A percentile compares a stretch with the other conserved stretches of the same genome.
These are phyloP conservation scores for Podilymbus podiceps DNA, from an alignment of 2,113 vertebrate genomes.

Conservation along the genomic window DNA sequence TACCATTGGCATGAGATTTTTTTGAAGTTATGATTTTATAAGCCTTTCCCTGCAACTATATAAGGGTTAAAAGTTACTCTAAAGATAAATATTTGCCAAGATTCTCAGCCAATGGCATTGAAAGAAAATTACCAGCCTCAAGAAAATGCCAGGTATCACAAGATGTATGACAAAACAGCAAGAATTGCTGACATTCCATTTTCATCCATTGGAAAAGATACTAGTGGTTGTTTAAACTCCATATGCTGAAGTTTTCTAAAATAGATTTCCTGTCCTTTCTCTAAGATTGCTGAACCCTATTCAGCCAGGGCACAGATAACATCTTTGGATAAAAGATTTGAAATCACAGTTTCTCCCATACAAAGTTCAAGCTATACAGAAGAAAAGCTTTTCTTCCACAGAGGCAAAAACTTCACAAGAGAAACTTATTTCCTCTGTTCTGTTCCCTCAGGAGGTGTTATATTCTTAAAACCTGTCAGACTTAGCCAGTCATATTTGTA, in stretches of 20 bases:
- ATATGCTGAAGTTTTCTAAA: background rate
- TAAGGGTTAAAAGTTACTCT: background rate
- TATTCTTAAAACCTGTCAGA: background rate
- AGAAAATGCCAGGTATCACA: background rate
- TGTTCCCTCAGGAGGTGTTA: slow-evolving; percentile 6
- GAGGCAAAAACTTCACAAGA: background rate
- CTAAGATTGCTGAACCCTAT: background rate
- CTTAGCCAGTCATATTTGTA: background rate
- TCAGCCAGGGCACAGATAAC: slow-evolving; percentile 14
- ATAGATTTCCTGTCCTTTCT: background rate
- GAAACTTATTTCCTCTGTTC: background rate
- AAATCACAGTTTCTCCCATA: background rate
- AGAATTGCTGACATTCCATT: background rate
- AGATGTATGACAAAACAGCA: background rate
- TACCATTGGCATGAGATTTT: background rate
- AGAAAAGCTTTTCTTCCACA: slow-evolving; percentile 10
- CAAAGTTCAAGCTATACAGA: background rate
- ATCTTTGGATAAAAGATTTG: background rate
- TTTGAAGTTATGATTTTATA: background rate
- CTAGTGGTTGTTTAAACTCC: background rate
- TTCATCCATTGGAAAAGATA: background rate
- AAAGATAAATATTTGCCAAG: background rate
- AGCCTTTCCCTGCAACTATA: background rate
- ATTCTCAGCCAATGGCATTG: background rate
- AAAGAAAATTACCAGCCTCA: background rate